phyloP scores from a whole-genome alignment of 23 tunicate genomes.

The Styela clava region DNA sequence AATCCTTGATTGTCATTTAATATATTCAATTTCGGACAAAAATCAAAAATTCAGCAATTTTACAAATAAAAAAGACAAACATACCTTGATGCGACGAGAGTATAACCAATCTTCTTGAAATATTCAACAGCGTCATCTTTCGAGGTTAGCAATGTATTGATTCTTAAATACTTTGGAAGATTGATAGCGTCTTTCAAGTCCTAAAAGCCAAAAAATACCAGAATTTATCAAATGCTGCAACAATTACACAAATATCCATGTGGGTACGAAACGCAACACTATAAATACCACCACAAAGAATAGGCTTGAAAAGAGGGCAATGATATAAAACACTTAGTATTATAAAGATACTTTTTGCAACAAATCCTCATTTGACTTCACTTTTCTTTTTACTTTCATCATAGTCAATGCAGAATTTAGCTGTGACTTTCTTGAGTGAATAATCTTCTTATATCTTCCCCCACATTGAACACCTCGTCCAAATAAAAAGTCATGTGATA shows the following conservation, averaged over 20 bases:
- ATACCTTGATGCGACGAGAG: slow-evolving; percentile 4
- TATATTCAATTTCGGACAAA: no score
- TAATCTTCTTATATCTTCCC: slow-evolving; percentile 50
- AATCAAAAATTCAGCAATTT: no score
- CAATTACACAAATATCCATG: no score
- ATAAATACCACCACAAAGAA: no score
- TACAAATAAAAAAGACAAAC: no score
- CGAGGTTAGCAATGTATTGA: slow-evolving; percentile 55
- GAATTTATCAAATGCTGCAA: no score
- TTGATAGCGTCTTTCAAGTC: background rate
- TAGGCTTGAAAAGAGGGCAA: no score
- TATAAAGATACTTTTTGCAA: background rate
- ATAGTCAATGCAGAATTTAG: slow-evolving; percentile 61
- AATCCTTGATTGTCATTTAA: no score
- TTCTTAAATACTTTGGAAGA: slow-evolving; percentile 68
- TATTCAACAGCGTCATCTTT: slow-evolving; percentile 27
- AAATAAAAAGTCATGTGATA: slow-evolving; percentile 76
- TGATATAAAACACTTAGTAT: no score
- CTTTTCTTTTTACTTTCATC: slow-evolving; percentile 77
- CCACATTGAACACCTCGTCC: slow-evolving; percentile 83
- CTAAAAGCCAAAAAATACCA: no score
- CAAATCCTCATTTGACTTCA: slow-evolving; percentile 46
- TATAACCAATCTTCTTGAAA: slow-evolving; percentile 26
- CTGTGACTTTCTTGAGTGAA: slow-evolving; percentile 46
- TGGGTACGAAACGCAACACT: no score